Evolutionary conservation across 2,113 vertebrate genomes (phyloP).

Genomic region (Campylomormyrus tamandua): DNA sequence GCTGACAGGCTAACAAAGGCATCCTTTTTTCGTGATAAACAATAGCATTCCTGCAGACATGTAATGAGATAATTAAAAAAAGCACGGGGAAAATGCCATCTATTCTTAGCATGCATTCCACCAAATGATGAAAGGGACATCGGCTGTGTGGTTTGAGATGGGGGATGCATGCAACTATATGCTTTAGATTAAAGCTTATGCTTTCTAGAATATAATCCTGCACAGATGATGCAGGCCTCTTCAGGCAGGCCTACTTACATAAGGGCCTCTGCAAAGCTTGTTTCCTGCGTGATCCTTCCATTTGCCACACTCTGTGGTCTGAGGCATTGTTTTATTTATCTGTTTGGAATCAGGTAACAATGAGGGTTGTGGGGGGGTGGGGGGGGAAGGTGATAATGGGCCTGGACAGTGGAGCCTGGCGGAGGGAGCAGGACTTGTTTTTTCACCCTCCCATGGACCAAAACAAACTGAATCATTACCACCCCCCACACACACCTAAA

Average conservation of each 20-base stretch:
- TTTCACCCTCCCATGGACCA: constrained; percentile 33
- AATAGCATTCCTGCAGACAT: constrained; percentile 12
- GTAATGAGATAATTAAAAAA: constrained; percentile 16
- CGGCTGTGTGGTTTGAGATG: not conserved
- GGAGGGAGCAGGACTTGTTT: constrained; percentile 46
- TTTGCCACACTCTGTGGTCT: constrained; percentile 23
- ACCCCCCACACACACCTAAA: not conserved
- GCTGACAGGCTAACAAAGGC: not conserved
- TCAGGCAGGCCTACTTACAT: not conserved
- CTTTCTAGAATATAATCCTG: not conserved
- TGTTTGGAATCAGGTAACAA: constrained; percentile 31
- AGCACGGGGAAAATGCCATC: constrained; percentile 7
- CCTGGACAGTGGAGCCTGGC: constrained; percentile 25
- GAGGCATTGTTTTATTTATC: constrained; percentile 29
- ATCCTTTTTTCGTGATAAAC: constrained; percentile 10
- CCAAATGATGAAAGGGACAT: not conserved
- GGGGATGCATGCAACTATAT: not conserved
- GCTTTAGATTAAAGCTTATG: constrained; percentile 12
- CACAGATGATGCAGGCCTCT: not conserved
- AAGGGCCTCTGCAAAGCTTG: not conserved
- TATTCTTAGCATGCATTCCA: constrained; percentile 5
- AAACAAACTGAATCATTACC: constrained; percentile 55
- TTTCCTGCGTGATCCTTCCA: not conserved
- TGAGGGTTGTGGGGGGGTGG: not conserved
- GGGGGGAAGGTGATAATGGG: not conserved